A percentile compares a stretch with the other conserved stretches of the same genome.
phyloP scores from a whole-genome alignment of 2,888 invertebrate species.

The Eupithecia vulgata region DNA sequence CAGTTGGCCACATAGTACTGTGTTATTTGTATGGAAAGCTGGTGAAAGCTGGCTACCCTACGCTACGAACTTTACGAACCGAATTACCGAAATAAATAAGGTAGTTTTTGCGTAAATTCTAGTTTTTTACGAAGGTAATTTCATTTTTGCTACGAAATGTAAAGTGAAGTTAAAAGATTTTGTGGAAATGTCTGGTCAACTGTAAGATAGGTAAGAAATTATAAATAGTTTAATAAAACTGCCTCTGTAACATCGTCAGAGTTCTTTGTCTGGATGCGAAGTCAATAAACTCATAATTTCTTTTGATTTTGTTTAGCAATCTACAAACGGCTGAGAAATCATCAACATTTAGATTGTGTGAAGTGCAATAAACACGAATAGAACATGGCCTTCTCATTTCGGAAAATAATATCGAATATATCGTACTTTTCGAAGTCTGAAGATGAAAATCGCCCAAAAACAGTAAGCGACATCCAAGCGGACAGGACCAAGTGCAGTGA shows the following conservation, averaged over 20 bases:
- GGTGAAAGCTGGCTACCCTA: too few relatives aligned
- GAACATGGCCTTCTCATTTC: constrained; percentile 76
- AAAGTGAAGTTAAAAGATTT: neutral
- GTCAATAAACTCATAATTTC: neutral
- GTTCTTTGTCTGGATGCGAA: constrained; percentile 34
- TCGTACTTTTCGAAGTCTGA: constrained; percentile 73
- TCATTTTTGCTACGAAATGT: neutral
- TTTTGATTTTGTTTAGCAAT: neutral
- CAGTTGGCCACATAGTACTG: too few relatives aligned
- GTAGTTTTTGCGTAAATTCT: too few relatives aligned
- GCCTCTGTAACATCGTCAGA: neutral
- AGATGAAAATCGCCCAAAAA: constrained; percentile 34
- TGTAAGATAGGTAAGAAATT: neutral
- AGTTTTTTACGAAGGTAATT: neutral
- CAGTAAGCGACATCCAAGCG: neutral
- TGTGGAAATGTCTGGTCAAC: neutral
- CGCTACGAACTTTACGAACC: too few relatives aligned
- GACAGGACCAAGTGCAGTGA: constrained; percentile 1
- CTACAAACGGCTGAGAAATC: neutral
- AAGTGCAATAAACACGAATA: constrained; percentile 11
- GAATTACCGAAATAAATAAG: too few relatives aligned
- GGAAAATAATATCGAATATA: constrained; percentile 77
- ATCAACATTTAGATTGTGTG: neutral
- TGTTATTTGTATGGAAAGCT: too few relatives aligned
- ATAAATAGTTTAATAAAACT: neutral